Conservation (phyloP, 2,797 vertebrate species). For the Sebastes trivittatus region DNA sequence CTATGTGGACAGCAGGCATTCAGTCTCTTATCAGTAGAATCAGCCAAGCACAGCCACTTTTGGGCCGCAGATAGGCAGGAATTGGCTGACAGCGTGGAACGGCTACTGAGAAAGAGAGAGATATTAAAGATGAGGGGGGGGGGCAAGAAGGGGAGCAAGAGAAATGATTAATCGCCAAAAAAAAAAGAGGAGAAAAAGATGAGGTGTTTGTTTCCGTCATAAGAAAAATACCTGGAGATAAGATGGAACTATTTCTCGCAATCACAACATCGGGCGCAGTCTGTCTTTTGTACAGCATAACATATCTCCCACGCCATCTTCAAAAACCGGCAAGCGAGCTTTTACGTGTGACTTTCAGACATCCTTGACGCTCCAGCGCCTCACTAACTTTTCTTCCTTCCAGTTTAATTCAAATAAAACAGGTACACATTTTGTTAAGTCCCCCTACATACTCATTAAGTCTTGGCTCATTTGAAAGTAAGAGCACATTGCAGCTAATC, state of each 20-base stretch:
- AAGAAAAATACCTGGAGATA: slow-evolving; percentile 49
- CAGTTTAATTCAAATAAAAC: slow-evolving; percentile 23
- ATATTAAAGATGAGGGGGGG: slow-evolving; percentile 58
- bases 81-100: slow-evolving; percentile 72
- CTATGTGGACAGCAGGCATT: slow-evolving; percentile 64
- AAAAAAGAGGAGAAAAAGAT: neutral
- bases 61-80: slow-evolving; percentile 66
- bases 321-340: slow-evolving; percentile 25
- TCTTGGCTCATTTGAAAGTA: slow-evolving; percentile 47
- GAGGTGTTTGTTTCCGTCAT: slow-evolving; percentile 52
- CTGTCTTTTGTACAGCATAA: slow-evolving; percentile 22
- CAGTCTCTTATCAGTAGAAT: slow-evolving; percentile 74
- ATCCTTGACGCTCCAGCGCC: slow-evolving; percentile 41
- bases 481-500: slow-evolving; percentile 44
- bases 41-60: slow-evolving; percentile 76
- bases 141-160: slow-evolving; percentile 9
- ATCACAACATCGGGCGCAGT: slow-evolving; percentile 39
- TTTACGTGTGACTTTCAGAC: slow-evolving; percentile 58
- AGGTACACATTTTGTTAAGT: slow-evolving; percentile 22
- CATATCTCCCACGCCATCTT: slow-evolving; percentile 48
- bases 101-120: slow-evolving; percentile 41
- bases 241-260: slow-evolving; percentile 47
- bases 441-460: slow-evolving; percentile 34
- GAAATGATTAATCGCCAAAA: slow-evolving; percentile 37
- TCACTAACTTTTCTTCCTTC: slow-evolving; percentile 20